Percentiles rank a stretch among this genome's conserved stretches.
Evolutionary conservation across 1,140 invertebrate species (phyloP).

Genomic region (Zaprionus taronus): DNA sequence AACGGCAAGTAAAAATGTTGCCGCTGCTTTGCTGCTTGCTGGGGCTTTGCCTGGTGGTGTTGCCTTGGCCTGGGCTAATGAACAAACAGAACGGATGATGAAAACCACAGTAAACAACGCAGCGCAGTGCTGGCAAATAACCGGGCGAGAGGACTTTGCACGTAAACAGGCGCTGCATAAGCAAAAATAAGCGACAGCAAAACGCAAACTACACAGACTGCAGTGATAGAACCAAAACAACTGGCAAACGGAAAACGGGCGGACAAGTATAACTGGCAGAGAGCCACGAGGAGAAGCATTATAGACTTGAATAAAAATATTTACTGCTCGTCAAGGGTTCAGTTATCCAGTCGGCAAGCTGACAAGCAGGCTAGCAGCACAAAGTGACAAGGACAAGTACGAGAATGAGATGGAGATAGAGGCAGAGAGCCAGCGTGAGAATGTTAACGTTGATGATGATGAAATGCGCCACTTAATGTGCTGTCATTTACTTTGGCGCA

Average conservation of each 20-base stretch:
- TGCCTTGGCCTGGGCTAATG: conserved; percentile 68
- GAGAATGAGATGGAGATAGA: not conserved
- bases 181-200: conserved; percentile 51
- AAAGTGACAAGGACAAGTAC: conserved; percentile 33
- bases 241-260: conserved; percentile 6
- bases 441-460: conserved; percentile 62
- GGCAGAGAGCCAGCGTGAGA: not conserved
- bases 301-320: conserved; percentile 83
- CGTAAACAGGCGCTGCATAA: conserved; percentile 71
- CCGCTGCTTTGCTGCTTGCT: conserved; percentile 27
- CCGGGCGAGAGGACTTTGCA: conserved; percentile 66
- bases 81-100: conserved; percentile 81
- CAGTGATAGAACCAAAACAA: conserved; percentile 30
- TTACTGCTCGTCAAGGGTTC: conserved; percentile 73
- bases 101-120: conserved; percentile 78
- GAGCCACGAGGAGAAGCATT: conserved; percentile 69
- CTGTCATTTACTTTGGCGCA: conserved; percentile 72
- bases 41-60: conserved; percentile 18
- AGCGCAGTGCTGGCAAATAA: conserved; percentile 69
- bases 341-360: conserved; percentile 55
- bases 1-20: conserved; percentile 73
- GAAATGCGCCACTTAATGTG: conserved; percentile 75
- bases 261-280: conserved; percentile 18
- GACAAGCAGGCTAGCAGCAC: conserved; percentile 19
- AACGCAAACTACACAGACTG: conserved; percentile 15